Evolutionary conservation across 92 coral and sea anemone species (phyloP), one percentile per base, ranked within the genome.

Genomic region (Hydrozoanthus gracilis): DNA sequence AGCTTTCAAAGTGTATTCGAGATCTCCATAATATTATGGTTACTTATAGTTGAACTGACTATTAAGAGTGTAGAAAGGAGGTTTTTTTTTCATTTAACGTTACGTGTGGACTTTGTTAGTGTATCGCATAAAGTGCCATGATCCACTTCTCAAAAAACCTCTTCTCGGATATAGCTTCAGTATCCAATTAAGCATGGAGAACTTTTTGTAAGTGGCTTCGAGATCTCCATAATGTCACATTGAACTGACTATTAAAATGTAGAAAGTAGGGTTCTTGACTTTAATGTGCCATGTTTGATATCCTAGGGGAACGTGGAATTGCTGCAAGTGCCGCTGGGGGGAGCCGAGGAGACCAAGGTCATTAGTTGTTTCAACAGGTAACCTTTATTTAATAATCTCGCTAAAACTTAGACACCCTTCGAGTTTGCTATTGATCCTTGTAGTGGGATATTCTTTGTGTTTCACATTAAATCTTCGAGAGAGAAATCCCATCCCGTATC

Each of bases 71-170:
- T 27, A 27, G 39, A 27, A 27, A 27, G 39, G 0, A 27, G 39
- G 0, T 0, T 27, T 27, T 27, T 27, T 27, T 27, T 27, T 27
- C 2, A 27, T 27, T 27, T 27, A 27, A 27, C 2, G 39, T 27
- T 27, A 27, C 39, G 39, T 27, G 39, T 27, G 39, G 39, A 27
- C 39, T 27, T n/a, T 27, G 39, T 86, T 91, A 58, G 98, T 92
- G 52, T 96, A 86, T 90, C 98, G 94, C 74, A 92, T 89, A 47
- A 88, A 88, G 68, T 96, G 98, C 51, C 98, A 96, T 52, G 95
- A 92, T 51, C 98, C 98, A 5, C 95, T 98, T 17, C 91, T 96
- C 55, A 91, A 93, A 86, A 82, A 92, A 27, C 39, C 39, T 54
- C 58, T 90, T 2, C 98, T 98, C 73, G 89, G 98, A 98, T 95